Evolutionary conservation across 2,113 vertebrate genomes (phyloP).

Genomic region (Uria aalge): DNA sequence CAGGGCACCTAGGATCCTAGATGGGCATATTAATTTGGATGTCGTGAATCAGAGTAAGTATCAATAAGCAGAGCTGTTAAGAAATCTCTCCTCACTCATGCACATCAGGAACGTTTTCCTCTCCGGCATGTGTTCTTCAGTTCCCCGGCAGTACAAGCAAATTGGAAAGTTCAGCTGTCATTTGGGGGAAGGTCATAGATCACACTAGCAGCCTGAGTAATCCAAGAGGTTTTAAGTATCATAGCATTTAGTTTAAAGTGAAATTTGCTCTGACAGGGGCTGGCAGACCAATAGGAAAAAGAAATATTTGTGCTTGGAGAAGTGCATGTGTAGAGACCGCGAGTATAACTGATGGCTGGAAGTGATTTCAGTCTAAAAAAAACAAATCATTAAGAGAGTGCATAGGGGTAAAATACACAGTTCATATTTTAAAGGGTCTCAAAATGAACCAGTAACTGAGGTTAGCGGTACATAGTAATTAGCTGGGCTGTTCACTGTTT

Average conservation of each 20-base stretch:
- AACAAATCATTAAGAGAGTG: constrained; percentile 92
- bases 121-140: constrained; percentile 67
- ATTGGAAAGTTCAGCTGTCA: constrained; percentile 81
- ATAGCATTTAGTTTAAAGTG: constrained; percentile 81
- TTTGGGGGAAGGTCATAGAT: constrained; percentile 80
- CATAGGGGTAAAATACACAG: constrained; percentile 92
- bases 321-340: constrained; percentile 74
- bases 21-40: not conserved
- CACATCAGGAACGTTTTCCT: constrained; percentile 71
- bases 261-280: constrained; percentile 89
- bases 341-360: constrained; percentile 90
- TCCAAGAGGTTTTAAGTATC: constrained; percentile 82
- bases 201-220: constrained; percentile 76
- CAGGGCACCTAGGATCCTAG: not conserved
- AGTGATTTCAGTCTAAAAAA: constrained; percentile 95
- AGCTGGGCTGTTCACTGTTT: constrained; percentile 70
- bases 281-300: constrained; percentile 90
- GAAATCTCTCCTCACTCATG: constrained; percentile 64
- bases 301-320: constrained; percentile 85
- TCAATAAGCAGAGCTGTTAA: constrained; percentile 29
- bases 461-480: constrained; percentile 79
- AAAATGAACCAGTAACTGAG: constrained; percentile 77
- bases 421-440: constrained; percentile 88
- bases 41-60: not conserved
- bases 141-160: constrained; percentile 70